Base-by-base conservation (phyloP, 2,113 vertebrate genomes). In the Coreoperca whiteheadi region DNA sequence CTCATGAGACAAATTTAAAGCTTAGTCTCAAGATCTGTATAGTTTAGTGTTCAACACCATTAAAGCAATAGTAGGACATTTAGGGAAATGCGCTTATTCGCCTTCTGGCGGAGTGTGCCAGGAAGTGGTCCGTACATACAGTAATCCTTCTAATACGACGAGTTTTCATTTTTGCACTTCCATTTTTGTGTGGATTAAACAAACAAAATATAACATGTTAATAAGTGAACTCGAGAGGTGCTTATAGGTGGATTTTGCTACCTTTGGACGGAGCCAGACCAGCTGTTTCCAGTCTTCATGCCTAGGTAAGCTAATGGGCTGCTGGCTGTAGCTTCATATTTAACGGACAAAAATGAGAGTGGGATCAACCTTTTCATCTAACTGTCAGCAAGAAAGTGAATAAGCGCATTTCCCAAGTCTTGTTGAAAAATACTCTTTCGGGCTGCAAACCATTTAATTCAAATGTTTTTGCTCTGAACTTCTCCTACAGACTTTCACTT, bases 401-500 rank as follows among this genome's bases (percentile, higher is more conserved):
- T 7, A 21, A 46, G 25, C 8, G 8, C 8, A 4, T 39, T 63
- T 63, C 57, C 16, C 18, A 7, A 60, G 16, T 43, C 23, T 28
- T 43, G 10, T 25, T 67, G n/a, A 48, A 18, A 4, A 18, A 20
- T 25, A 16, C 6, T 43, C 60, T 23, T 6, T 39, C 7, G 20
- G 8, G 2, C 20, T 72, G 53, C 39, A 34, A 67, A 68, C 57
- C 8, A 32, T 32, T 77, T 25, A 3, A 39, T 70, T 74, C 11
- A 71, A 39, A 25, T 18, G 28, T 65, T 23, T 41, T n/a, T n/a
- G 28, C 4, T 28, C 60, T 41, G 2, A 77, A 72, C 60, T 37
- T 70, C 68, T 74, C 28, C 15, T 8, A 8, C 14, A 77, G n/a
- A 79, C 70, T 87, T 75, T 87, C 81, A 86, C 48, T 89, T 84